Base-by-base conservation (phyloP, 37 sponge, comb jelly and placozoan genomes). In the Cliona cf. orientalis region DNA sequence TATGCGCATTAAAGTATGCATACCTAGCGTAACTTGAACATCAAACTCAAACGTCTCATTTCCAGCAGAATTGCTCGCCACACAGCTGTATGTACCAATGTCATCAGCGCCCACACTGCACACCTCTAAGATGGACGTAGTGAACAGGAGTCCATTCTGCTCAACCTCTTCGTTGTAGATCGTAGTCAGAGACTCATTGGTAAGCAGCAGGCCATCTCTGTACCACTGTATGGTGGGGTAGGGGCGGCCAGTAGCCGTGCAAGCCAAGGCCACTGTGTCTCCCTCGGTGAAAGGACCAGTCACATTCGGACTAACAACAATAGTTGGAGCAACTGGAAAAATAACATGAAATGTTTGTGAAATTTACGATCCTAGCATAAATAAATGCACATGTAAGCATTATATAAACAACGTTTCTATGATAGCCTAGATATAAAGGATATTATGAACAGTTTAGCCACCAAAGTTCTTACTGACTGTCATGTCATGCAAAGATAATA, bases 81-180 rank as follows among this genome's bases (percentile, higher is more conserved):
- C 38, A 65, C 79, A 79, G 79, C 32, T 49, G 46, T 79, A 79
- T 17, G 22, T 26, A 11, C 68, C 79, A 21, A 26, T 32, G 55
- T 79, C 79, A 35, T 23, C 3, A 6, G 7, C 49, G 21, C 32
- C 37, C 21, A 67, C 37, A 43, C 79, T 79, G 39, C 79, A 79
- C 31, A 79, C 34, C 68, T 79, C 66, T 3, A 79, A 38, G 37
- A 79, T 63, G 34, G 79, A 79, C 68, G 46, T 37, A 21, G 42
- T 37, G 58, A 79, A 79, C 55, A 53, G 1, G 23, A 23, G 43
- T 14, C 56, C 79, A 25, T 39, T 39, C 39, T 66, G 45, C 11
- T 37, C 29, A 22, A 79, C 46, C 23, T 56, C 67, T 17, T 79
- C 79, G 21, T 45, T 42, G 35, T 67, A 66, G 46, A 79, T 67